A percentile compares a stretch with the other conserved stretches of the same genome.
These are phyloP conservation scores for Xylocopa sonorina DNA, from an alignment of 1,140 invertebrate species.

Conservation along the genomic window DNA sequence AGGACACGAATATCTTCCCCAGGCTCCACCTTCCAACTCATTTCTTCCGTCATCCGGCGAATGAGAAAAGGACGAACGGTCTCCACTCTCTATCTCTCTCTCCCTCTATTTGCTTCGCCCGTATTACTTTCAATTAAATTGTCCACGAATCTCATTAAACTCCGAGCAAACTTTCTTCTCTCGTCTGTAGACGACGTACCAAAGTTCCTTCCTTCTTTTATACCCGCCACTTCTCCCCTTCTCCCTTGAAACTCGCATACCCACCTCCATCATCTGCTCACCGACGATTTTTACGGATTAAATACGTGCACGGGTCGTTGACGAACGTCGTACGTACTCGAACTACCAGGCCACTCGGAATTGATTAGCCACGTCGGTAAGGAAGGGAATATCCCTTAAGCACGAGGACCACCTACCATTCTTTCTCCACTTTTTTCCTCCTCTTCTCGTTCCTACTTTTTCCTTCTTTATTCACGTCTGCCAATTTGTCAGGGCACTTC, in stretches of 20 bases:
- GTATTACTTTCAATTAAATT: conserved; percentile 52
- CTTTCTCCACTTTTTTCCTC: not conserved
- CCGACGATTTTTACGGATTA: not conserved
- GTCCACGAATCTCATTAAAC: conserved; percentile 49
- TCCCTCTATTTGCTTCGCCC: conserved; percentile 14
- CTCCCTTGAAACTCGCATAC: not conserved
- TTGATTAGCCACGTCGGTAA: conserved; percentile 50
- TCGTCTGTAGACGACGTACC: not conserved
- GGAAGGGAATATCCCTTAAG: conserved; percentile 22
- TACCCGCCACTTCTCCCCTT: not conserved
- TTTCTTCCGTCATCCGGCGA: not conserved
- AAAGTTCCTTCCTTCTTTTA: not conserved
- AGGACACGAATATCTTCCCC: conserved; percentile 15
- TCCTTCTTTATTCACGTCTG: conserved; percentile 9
- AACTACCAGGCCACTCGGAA: conserved; percentile 22
- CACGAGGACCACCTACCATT: not conserved
- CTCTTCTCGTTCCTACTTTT: not conserved
- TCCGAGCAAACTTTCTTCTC: conserved; percentile 31
- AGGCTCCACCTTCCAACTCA: conserved; percentile 9
- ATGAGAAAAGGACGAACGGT: not conserved
- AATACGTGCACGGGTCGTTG: not conserved
- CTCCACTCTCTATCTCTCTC: not conserved
- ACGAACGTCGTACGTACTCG: not conserved
- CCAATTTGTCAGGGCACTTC: conserved; percentile 54
- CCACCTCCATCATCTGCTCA: not conserved